A percentile compares a stretch with the other conserved stretches of the same genome.
Evolutionary conservation across 2,888 invertebrate genomes (phyloP).

Genomic region (Glaucopsyche alexis): DNA sequence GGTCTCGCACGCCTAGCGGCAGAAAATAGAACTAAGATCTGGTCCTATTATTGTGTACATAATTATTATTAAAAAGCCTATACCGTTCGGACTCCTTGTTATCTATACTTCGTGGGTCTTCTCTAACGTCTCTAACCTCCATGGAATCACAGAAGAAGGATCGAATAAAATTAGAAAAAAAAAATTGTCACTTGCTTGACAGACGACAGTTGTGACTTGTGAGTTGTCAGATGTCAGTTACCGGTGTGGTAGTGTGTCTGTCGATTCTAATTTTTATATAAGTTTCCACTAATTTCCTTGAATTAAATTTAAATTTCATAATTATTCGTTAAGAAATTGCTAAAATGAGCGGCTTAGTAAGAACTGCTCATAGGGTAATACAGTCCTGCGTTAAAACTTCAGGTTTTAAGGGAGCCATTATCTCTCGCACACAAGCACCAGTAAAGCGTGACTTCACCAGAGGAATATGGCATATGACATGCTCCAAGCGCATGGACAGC

Average conservation of each 20-base stretch:
- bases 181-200: background rate
- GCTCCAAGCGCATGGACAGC: constrained; percentile 64
- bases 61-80: no score
- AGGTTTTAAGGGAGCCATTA: constrained; percentile 58
- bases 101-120: no score
- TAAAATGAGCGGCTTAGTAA: constrained; percentile 86
- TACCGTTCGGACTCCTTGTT: no score
- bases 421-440: constrained; percentile 62
- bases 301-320: background rate
- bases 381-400: constrained; percentile 64
- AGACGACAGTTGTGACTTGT: no score
- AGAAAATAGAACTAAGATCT: no score
- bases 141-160: no score
- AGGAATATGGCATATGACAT: constrained; percentile 87
- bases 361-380: constrained; percentile 78
- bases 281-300: background rate
- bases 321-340: constrained; percentile 15
- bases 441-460: constrained; percentile 84
- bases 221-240: background rate
- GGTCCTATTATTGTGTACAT: no score
- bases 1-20: no score
- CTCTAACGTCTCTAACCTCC: no score
- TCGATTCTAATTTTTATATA: background rate
- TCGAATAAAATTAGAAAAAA: constrained; percentile 3
- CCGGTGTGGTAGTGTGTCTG: constrained; percentile 10